phyloP scores from a whole-genome alignment of 2,797 vertebrate species.

The Macroramphosus scolopax region DNA sequence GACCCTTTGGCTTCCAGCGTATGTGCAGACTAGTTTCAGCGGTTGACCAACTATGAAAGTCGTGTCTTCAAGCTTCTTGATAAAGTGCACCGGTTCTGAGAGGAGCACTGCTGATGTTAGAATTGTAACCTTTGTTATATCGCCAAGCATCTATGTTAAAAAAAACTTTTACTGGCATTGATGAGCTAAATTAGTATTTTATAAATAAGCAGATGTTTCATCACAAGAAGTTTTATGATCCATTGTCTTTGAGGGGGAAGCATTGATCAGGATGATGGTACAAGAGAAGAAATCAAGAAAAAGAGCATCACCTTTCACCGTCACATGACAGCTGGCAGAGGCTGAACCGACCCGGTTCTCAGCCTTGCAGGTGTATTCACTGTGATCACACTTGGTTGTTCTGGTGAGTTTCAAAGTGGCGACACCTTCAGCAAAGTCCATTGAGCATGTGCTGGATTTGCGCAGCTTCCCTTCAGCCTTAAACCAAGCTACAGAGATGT shows the following conservation, averaged over 20 bases:
- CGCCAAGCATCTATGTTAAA: constrained; percentile 24
- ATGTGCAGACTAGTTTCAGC: constrained; percentile 85
- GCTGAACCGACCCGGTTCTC: constrained; percentile 89
- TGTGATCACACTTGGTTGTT: constrained; percentile 80
- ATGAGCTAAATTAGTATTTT: constrained; percentile 1
- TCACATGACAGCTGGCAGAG: constrained; percentile 82
- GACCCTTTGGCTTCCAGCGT: constrained; percentile 83
- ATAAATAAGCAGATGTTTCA: constrained; percentile 75
- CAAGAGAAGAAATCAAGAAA: constrained; percentile 1
- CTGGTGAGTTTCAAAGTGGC: constrained; percentile 88
- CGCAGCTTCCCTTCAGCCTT: constrained; percentile 89
- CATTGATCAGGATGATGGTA: too few relatives aligned
- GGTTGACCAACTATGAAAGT: constrained; percentile 83
- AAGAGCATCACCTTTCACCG: constrained; percentile 87
- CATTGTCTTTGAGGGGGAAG: too few relatives aligned
- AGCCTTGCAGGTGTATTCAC: constrained; percentile 88
- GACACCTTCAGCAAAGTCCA: constrained; percentile 86
- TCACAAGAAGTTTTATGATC: too few relatives aligned
- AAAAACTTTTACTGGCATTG: neutral
- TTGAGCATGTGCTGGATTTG: constrained; percentile 84
- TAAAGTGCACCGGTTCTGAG: constrained; percentile 79
- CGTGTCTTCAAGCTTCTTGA: constrained; percentile 82
- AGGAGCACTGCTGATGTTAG: constrained; percentile 43
- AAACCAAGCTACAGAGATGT: constrained; percentile 92
- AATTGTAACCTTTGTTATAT: constrained; percentile 8